Base-by-base conservation (phyloP, 2,113 vertebrate species). In the Merops nubicus region DNA sequence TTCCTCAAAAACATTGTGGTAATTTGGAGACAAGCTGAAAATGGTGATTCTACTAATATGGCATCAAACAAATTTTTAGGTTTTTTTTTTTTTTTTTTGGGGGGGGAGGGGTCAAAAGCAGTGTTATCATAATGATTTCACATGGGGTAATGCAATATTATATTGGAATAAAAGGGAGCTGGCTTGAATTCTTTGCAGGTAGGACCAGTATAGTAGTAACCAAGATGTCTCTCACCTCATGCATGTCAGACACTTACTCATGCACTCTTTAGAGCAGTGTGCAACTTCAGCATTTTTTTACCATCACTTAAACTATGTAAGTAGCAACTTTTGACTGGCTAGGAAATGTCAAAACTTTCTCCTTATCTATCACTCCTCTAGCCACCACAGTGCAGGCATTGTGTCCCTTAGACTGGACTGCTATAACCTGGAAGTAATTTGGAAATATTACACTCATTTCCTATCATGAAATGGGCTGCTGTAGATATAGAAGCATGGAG, bases 401-500 rank as follows among this genome's bases (percentile, higher is more conserved):
- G 31, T 21, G 26, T 15, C 14, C 42, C 19, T 65, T 12, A 31
- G 18, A 59, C 79, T 1, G 12, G 57, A 36, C 69, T 77, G 31
- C 65, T 51, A 20, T 50, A 36, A 74, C 60, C 15, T 51, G 29
- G 22, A 67, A 62, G 45, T 21, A 54, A 60, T 50, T 17, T 77
- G 26, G 26, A 87, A 84, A 69, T 12, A 59, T 7, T 28, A 45
- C 28, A 45, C 28, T 12, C 29, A 50, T 40, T 65, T 60, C 64
- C 28, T 34, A 5, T 12, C 40, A 43, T 0, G 9, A 13, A 23
- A 0, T 5, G 11, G 26, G 26, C 9, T 74, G 23, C 53, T 51
- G 26, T 6, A 50, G 33, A 22, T 48, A 20, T 9, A 6, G 1
- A 28, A 83, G 38, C 47, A 47, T 3, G 2, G 22, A 83, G 38